These are phyloP conservation scores for Paracentrotus lividus DNA, from an alignment of 53 echinoderm and acorn worm genomes.

Conservation along the genomic window DNA sequence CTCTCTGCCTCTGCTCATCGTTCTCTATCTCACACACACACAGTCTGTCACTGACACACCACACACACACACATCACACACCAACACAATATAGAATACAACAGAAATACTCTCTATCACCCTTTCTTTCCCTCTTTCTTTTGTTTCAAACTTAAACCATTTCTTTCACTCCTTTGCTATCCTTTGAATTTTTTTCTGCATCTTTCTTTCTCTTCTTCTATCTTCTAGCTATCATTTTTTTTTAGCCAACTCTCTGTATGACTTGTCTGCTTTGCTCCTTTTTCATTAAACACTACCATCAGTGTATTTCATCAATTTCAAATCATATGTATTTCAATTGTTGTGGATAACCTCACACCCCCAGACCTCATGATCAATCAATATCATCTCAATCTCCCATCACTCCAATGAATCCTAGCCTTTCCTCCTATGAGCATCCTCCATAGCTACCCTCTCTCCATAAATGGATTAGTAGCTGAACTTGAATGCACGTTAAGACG, in stretches of 20 bases:
- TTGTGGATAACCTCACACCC: not conserved
- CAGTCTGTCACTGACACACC: not conserved
- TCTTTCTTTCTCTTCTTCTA: not conserved
- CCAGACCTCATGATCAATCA: too few species aligned
- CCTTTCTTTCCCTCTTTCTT: not conserved
- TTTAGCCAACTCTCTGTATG: not conserved
- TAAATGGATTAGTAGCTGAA: slow-evolving; percentile 19
- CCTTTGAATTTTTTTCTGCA: too few species aligned
- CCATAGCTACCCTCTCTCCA: not conserved
- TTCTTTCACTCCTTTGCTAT: not conserved
- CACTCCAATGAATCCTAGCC: not conserved
- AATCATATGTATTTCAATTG: not conserved
- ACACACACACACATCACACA: too few species aligned
- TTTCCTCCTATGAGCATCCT: not conserved
- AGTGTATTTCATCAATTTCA: not conserved
- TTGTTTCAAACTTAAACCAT: not conserved
- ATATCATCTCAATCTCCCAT: not conserved
- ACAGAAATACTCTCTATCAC: not conserved
- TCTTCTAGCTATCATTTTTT: not conserved
- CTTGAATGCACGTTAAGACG: slow-evolving; percentile 8
- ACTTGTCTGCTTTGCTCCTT: not conserved
- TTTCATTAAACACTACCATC: not conserved
- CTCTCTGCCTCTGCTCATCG: not conserved
- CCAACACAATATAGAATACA: too few species aligned
- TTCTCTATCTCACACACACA: not conserved